These are phyloP conservation scores for Lysandra coridon DNA, from an alignment of 2,888 invertebrate genomes.

Conservation along the genomic window DNA sequence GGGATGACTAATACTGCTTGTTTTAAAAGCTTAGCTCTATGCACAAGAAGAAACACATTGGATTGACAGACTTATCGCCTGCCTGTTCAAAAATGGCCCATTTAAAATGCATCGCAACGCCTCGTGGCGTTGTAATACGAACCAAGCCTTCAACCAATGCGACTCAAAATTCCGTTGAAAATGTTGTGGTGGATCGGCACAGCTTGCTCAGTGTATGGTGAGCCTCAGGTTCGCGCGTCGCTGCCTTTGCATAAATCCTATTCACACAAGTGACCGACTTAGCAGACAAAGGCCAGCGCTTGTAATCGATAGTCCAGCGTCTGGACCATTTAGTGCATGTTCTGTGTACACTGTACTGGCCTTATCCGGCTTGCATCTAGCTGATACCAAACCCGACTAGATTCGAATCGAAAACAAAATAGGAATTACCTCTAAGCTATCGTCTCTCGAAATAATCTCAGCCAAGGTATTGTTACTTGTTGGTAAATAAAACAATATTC, in stretches of 20 bases:
- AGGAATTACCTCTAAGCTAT: background rate
- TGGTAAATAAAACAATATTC: background rate
- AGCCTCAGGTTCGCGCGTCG: constrained; percentile 35
- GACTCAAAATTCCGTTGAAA: background rate
- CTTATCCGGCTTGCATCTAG: constrained; percentile 1
- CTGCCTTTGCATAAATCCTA: constrained; percentile 40
- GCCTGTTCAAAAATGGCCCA: too few species aligned
- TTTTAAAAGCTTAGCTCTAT: too few species aligned
- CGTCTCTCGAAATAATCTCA: background rate
- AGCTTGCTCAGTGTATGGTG: background rate
- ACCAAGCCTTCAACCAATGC: background rate
- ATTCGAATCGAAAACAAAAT: background rate
- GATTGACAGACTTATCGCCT: too few species aligned
- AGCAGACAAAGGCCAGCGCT: constrained; percentile 32
- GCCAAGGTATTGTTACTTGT: background rate
- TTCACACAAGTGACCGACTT: constrained; percentile 39
- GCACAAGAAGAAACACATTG: too few species aligned
- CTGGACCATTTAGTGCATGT: constrained; percentile 31
- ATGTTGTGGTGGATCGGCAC: background rate
- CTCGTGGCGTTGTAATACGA: too few species aligned
- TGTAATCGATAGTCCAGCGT: constrained; percentile 33
- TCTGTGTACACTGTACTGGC: background rate
- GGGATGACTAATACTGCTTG: too few species aligned
- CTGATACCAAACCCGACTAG: background rate
- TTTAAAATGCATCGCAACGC: too few species aligned